These are phyloP conservation scores for Oenanthe oenanthe DNA, from an alignment of 2,113 vertebrate species.

Conservation along the genomic window DNA sequence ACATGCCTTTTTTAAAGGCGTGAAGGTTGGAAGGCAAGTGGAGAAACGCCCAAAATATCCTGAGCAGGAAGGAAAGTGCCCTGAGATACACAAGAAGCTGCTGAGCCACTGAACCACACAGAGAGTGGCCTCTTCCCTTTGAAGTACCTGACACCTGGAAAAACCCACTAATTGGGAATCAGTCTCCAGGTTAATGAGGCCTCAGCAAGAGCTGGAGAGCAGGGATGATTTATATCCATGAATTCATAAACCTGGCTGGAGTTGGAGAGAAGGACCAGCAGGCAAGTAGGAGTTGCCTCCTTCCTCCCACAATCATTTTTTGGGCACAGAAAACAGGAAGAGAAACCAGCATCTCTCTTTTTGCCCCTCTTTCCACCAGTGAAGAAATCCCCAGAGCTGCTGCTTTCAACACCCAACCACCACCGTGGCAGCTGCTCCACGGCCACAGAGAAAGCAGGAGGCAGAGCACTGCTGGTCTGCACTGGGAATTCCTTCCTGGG, in stretches of 20 bases:
- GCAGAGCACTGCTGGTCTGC: not conserved
- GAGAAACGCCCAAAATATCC: not conserved
- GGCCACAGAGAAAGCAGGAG: rapidly evolving
- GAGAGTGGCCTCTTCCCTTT: not conserved
- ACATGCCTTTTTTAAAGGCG: not conserved
- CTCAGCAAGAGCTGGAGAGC: not conserved
- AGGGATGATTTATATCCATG: not conserved
- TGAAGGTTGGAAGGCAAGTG: not conserved
- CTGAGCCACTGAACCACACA: not conserved
- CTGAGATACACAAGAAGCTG: rapidly evolving
- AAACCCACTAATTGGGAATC: not conserved
- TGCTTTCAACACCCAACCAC: not conserved
- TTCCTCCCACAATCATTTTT: not conserved
- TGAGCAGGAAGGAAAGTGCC: not conserved
- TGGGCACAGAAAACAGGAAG: not conserved
- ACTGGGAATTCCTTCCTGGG: rapidly evolving
- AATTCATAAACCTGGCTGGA: not conserved
- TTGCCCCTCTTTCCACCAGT: not conserved
- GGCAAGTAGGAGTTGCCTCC: not conserved
- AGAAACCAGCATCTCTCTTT: not conserved
- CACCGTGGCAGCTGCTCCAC: rapidly evolving
- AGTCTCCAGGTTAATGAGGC: not conserved
- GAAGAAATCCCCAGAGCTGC: not conserved
- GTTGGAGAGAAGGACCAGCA: not conserved
- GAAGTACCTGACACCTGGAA: not conserved